These are phyloP conservation scores for Labroides dimidiatus DNA, from an alignment of 2,797 vertebrate species.

Conservation along the genomic window DNA sequence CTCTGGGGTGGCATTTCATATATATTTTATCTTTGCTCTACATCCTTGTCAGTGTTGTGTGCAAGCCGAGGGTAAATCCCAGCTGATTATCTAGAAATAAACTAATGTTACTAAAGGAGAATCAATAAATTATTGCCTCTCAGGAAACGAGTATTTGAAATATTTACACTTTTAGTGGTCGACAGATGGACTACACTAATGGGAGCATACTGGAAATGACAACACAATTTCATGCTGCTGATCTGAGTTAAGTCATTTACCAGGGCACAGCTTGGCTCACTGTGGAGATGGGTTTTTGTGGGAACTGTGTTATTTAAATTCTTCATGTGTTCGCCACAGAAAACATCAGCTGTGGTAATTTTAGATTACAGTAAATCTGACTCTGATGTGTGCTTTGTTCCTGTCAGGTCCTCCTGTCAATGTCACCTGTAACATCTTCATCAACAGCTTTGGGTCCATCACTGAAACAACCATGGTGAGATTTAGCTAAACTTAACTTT, in stretches of 20 bases:
- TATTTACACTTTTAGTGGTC: conserved; percentile 67
- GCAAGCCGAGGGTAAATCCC: conserved; percentile 68
- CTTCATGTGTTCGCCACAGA: conserved; percentile 18
- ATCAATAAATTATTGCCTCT: conserved; percentile 83
- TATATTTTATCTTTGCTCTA: conserved; percentile 82
- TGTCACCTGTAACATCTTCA: conserved; percentile 97
- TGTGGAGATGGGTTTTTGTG: conserved; percentile 19
- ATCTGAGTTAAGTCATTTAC: conserved; percentile 33
- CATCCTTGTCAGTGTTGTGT: conserved; percentile 54
- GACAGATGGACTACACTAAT: conserved; percentile 59
- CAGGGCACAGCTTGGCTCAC: conserved; percentile 7
- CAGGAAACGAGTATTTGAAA: conserved; percentile 66
- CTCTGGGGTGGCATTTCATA: conserved; percentile 73
- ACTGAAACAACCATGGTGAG: conserved; percentile 98
- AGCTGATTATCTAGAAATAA: conserved; percentile 80
- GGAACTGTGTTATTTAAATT: conserved; percentile 16
- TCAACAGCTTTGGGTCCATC: conserved; percentile 97
- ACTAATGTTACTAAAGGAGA: conserved; percentile 75
- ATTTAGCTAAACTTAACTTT: background rate
- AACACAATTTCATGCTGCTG: conserved; percentile 54
- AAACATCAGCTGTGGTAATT: conserved; percentile 28
- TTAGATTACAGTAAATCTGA: conserved; percentile 1
- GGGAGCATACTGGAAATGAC: conserved; percentile 62
- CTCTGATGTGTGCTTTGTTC: conserved; percentile 50
- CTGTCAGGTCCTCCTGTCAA: conserved; percentile 92